Percentiles rank a stretch among this genome's conserved stretches.
These are phyloP conservation scores for Moxostoma hubbsi DNA, from an alignment of 2,797 vertebrate genomes.

Conservation along the genomic window DNA sequence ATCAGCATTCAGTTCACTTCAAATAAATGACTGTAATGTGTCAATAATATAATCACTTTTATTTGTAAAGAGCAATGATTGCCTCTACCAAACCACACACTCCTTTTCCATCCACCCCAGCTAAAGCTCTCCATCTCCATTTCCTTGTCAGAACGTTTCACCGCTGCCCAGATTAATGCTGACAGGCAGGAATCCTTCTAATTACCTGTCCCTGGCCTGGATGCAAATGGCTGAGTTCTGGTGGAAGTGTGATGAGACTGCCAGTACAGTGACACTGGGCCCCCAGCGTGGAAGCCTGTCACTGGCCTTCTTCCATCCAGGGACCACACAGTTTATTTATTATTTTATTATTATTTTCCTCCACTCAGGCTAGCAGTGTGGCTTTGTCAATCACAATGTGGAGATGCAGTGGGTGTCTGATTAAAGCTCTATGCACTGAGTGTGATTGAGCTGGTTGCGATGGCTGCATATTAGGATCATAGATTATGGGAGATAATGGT, in stretches of 20 bases:
- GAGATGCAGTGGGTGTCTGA: conserved; percentile 35
- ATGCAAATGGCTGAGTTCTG: conserved; percentile 78
- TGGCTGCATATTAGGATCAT: conserved; percentile 47
- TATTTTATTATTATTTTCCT: conserved; percentile 43
- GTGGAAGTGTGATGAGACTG: conserved; percentile 74
- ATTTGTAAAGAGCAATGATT: conserved; percentile 41
- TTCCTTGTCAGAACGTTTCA: conserved; percentile 78
- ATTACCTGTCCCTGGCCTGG: conserved; percentile 83
- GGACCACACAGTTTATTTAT: conserved; percentile 47
- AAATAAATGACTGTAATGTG: conserved; percentile 22
- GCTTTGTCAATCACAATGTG: conserved; percentile 59
- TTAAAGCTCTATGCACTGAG: conserved; percentile 38
- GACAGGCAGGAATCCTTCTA: conserved; percentile 85
- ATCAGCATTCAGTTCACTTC: conserved; percentile 17
- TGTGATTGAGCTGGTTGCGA: conserved; percentile 44
- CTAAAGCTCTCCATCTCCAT: conserved; percentile 70
- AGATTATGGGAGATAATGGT: conserved; percentile 47
- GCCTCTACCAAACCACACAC: conserved; percentile 20
- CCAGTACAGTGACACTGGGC: conserved; percentile 67
- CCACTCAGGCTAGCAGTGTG: conserved; percentile 43
- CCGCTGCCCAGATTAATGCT: conserved; percentile 83
- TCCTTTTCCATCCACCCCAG: conserved; percentile 12
- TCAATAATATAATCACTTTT: conserved; percentile 36
- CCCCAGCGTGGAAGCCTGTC: conserved; percentile 65
- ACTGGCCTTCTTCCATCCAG: conserved; percentile 57